Evolutionary conservation across 2,888 invertebrate genomes (phyloP).

Genomic region (Ophion ventricosus): DNA sequence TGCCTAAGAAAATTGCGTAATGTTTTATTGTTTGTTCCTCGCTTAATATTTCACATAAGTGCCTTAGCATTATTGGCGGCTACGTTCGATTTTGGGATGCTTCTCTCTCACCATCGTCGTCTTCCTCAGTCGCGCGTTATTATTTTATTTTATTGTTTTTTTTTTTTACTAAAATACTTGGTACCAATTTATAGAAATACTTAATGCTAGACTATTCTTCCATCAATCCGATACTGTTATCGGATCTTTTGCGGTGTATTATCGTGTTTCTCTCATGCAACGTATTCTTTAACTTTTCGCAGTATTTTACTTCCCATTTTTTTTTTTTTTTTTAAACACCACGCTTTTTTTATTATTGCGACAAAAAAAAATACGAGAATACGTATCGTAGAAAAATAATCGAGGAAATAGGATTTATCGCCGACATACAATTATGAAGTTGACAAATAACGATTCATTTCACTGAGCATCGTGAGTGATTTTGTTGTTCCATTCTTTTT

Average conservation of each 20-base stretch:
- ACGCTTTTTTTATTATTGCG: slow-evolving; percentile 70
- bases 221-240: slow-evolving; percentile 2
- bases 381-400: slow-evolving; percentile 80
- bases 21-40: slow-evolving; percentile 78
- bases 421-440: slow-evolving; percentile 58
- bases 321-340: slow-evolving; percentile 37
- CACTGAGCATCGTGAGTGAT: slow-evolving; percentile 43
- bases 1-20: slow-evolving; percentile 78
- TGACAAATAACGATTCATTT: slow-evolving; percentile 40
- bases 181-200: slow-evolving; percentile 77
- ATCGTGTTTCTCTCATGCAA: slow-evolving; percentile 16
- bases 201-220: slow-evolving; percentile 72
- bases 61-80: slow-evolving; percentile 67
- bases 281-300: not conserved
- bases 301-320: slow-evolving; percentile 25
- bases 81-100: slow-evolving; percentile 71
- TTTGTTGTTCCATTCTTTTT: slow-evolving; percentile 21
- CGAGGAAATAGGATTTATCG: slow-evolving; percentile 71
- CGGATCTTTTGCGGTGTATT: slow-evolving; percentile 14
- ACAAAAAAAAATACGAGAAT: slow-evolving; percentile 72
- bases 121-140: not conserved
- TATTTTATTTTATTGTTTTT: slow-evolving; percentile 60
- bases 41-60: slow-evolving; percentile 65
- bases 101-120: slow-evolving; percentile 50
- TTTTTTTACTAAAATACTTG: slow-evolving; percentile 79